A percentile compares a stretch with the other conserved stretches of the same genome.
phyloP scores from a whole-genome alignment of 2,113 vertebrate genomes.

The Eublepharis macularius region DNA sequence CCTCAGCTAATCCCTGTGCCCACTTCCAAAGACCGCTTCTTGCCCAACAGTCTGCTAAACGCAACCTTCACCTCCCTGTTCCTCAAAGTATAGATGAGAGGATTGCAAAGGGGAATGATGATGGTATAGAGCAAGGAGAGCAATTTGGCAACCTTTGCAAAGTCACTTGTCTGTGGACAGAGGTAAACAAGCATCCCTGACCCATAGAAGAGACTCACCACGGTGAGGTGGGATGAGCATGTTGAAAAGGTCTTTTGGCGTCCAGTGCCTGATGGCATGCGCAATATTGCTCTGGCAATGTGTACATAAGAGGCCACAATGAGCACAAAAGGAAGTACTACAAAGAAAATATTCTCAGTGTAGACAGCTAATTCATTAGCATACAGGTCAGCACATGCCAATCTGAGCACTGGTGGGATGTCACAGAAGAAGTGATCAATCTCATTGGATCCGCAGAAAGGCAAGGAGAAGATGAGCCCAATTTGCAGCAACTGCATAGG shows the following conservation, averaged over 20 bases:
- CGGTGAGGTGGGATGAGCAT: slow-evolving; percentile 36
- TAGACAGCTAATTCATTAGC: background rate
- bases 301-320: slow-evolving; percentile 30
- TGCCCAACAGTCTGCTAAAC: background rate
- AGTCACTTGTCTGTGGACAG: slow-evolving; percentile 8
- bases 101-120: slow-evolving; percentile 33
- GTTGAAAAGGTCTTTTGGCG: slow-evolving; percentile 39
- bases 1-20: too few relatives aligned
- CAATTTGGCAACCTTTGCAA: slow-evolving; percentile 27
- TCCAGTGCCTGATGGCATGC: slow-evolving; percentile 32
- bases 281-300: slow-evolving; percentile 5
- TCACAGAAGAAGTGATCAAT: slow-evolving; percentile 54
- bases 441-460: background rate
- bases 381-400: background rate
- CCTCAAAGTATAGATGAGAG: background rate
- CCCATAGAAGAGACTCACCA: slow-evolving; percentile 32
- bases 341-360: slow-evolving; percentile 1
- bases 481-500: background rate
- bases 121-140: slow-evolving; percentile 14
- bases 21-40: background rate
- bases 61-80: slow-evolving; percentile 4
- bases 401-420: slow-evolving; percentile 14
- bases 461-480: background rate
- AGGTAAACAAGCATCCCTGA: slow-evolving; percentile 38
- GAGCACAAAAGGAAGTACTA: background rate